Evolutionary conservation across 1,140 invertebrate species (phyloP), one percentile per base, ranked within the genome.

Genomic region (Drosophila lacertosa): DNA sequence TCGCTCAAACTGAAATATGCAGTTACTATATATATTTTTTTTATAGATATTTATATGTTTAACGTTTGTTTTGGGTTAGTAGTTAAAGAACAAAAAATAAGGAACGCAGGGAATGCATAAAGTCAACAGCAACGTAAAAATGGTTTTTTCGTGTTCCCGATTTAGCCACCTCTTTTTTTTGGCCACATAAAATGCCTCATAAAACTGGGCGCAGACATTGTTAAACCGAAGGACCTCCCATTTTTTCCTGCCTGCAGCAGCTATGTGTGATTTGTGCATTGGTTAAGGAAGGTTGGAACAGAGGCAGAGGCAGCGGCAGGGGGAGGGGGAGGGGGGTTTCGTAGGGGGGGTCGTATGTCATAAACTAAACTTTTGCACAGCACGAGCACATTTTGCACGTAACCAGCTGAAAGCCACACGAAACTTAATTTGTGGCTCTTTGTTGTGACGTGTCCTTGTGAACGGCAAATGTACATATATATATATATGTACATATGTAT

Each of bases 71-170:
- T 42, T 44, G 40, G 51, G 40, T 51, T 55, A 57, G 75, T 70
- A 54, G 45, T n/a, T n/a, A n/a, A n/a, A n/a, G n/a, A n/a, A n/a
- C n/a, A n/a, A n/a, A n/a, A n/a, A n/a, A n/a, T 26, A 48, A 29
- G 44, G 44, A 47, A 47, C 44, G 44, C 44, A 47, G 48, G 44
- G 44, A 39, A 79, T 57, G 29, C 15, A 63, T 74, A 44, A 40
- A 54, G 37, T 50, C 42, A 73, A 62, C 66, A 63, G 40, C 29
- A 77, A 63, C 42, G 55, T 48, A 65, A 68, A 81, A 72, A 81
- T n/a, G n/a, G 64, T 84, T 86, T 84, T 86, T 74, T 81, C 68
- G 77, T 84, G 81, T 88, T 47, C 32, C 10, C 15, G 7, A 15
- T n/a, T 42, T 20, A 15, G 18, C 16, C 9, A 3, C 9, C 4